Base-by-base conservation (phyloP, 53 echinoderm and acorn worm species). In the Apostichopus leukothele region DNA sequence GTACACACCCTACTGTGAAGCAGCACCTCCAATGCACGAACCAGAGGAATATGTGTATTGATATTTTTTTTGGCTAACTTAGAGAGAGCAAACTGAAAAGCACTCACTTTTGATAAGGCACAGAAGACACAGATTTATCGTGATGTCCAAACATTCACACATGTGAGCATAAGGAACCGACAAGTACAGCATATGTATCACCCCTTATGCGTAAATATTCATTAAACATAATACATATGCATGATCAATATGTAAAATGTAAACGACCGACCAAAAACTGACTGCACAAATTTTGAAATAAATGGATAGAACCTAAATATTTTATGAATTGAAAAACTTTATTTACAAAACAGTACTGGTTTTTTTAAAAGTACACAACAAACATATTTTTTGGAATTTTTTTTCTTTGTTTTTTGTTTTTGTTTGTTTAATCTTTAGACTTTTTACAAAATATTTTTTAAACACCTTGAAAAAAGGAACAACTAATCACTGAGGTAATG, bases 261-360 rank as follows among this genome's bases (percentile, higher is more conserved):
- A 57, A 5, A 57, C 10, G 57, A 57, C 57, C 57, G 10, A 57
- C 57, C 57, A 57, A 7, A 57, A 57, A 39, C 39, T 10, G 57
- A 57, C 57, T 57, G 57, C 57, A 57, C 57, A 57, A 57, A 39
- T 39, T 57, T 57, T 57, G 57, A 71, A 18, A 18, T 18, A 19
- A 71, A 71, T 19, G n/a, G 71, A 71, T 71, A 71, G 71, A 71
- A 71, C 71, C 71, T 71, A 71, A 18, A 16, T 63, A 6, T 16
- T 71, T 71, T 71, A 71, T 71, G 71, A 71, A 71, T 71, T 68
- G 18, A 19, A 78, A 78, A 78, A 78, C 52, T 52, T 53, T 78
- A 78, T 78, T 78, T 78, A 78, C 78, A 78, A 78, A 39, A 20
- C 76, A 78, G 78, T 78, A 78, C 78, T 78, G 78, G 78, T 78